Conservation (phyloP, 1,140 invertebrate species). For the Nephila pilipes region DNA sequence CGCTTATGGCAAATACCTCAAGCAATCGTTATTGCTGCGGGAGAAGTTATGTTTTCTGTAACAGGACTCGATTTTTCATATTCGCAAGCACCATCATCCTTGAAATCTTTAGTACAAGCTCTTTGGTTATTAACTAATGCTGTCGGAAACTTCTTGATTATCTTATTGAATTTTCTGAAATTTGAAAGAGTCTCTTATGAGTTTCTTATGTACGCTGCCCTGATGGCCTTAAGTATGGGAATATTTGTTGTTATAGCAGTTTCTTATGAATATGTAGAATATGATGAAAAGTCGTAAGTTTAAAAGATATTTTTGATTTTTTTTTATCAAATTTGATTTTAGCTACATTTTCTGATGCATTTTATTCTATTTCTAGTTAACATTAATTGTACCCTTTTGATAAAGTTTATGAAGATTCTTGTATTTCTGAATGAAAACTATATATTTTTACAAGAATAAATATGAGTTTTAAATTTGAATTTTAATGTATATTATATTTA, state of each 20-base stretch:
- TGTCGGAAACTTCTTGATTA: slow-evolving; percentile 87
- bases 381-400: too few relatives aligned
- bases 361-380: too few relatives aligned
- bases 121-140: slow-evolving; percentile 93
- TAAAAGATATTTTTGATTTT: too few relatives aligned
- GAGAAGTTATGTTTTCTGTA: slow-evolving; percentile 93
- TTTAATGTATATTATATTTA: too few relatives aligned
- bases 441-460: too few relatives aligned
- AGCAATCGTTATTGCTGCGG: slow-evolving; percentile 91
- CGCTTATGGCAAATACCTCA: slow-evolving; percentile 82
- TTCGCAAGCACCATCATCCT: slow-evolving; percentile 89
- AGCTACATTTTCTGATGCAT: too few relatives aligned
- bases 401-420: too few relatives aligned
- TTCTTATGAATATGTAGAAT: slow-evolving; percentile 82
- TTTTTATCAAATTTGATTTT: too few relatives aligned
- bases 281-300: not conserved
- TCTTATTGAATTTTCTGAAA: not conserved
- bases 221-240: slow-evolving; percentile 92
- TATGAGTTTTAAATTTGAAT: too few relatives aligned
- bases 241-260: slow-evolving; percentile 89
- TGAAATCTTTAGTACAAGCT: slow-evolving; percentile 95
- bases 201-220: slow-evolving; percentile 92
- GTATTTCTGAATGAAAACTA: too few relatives aligned
- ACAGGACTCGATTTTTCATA: slow-evolving; percentile 96
- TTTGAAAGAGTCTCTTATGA: slow-evolving; percentile 86